phyloP scores from a whole-genome alignment of 2,797 vertebrate genomes.

The Sebastolobus altivelis region DNA sequence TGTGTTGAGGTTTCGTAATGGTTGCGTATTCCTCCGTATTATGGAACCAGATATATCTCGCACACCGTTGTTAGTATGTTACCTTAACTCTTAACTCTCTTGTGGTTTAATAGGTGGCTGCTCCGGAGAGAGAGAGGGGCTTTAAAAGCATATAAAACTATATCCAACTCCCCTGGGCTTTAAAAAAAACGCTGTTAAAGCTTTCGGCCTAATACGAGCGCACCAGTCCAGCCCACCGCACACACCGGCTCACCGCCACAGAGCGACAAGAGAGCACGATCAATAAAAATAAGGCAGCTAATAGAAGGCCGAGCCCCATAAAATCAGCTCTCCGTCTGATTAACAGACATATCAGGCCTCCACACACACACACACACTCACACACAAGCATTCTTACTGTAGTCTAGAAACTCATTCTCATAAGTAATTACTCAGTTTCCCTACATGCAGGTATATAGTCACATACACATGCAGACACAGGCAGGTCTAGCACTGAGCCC shows the following conservation, averaged over 20 bases:
- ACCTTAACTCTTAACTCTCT: slow-evolving; percentile 20
- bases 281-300: slow-evolving; percentile 68
- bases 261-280: slow-evolving; percentile 53
- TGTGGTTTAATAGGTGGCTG: slow-evolving; percentile 49
- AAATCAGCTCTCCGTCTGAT: slow-evolving; percentile 65
- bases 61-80: slow-evolving; percentile 27
- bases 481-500: neutral
- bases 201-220: slow-evolving; percentile 57
- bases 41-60: slow-evolving; percentile 30
- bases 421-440: slow-evolving; percentile 19
- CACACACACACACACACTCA: neutral
- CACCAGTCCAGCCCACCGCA: slow-evolving; percentile 16
- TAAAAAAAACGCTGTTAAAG: slow-evolving; percentile 66
- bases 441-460: neutral
- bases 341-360: slow-evolving; percentile 28
- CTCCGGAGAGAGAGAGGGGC: slow-evolving; percentile 19
- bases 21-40: slow-evolving; percentile 25
- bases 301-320: slow-evolving; percentile 51
- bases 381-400: neutral
- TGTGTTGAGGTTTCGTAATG: slow-evolving; percentile 38
- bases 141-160: slow-evolving; percentile 70
- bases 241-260: slow-evolving; percentile 28
- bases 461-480: slow-evolving; percentile 5
- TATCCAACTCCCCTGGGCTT: slow-evolving; percentile 55
- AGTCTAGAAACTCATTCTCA: slow-evolving; percentile 18